Conservation (phyloP, 1,140 invertebrate genomes). For the Tetranychus urticae region DNA sequence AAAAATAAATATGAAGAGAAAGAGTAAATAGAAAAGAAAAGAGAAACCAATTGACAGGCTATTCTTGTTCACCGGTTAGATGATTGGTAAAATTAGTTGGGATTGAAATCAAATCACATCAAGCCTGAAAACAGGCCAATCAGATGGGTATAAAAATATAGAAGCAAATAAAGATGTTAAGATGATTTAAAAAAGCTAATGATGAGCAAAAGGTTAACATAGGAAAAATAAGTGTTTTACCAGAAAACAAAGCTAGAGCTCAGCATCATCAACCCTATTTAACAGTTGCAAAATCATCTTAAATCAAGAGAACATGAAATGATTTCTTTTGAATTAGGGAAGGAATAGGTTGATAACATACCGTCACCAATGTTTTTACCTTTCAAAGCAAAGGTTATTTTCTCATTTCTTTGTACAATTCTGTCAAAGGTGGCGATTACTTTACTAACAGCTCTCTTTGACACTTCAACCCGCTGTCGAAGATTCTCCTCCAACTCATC, state of each 20-base stretch:
- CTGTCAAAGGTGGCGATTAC: constrained; percentile 77
- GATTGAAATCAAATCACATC: no score
- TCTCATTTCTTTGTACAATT: constrained; percentile 72
- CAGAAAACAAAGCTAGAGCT: no score
- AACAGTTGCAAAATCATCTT: no score
- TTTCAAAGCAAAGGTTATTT: constrained; percentile 61
- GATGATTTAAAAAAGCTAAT: no score
- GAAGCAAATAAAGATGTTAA: no score
- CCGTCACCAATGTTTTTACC: constrained; percentile 24
- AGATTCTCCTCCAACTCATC: constrained; percentile 87
- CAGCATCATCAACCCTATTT: no score
- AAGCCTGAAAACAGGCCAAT: no score
- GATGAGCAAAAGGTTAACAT: no score
- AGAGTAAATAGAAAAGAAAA: background rate
- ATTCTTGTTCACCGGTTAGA: no score
- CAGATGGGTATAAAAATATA: no score
- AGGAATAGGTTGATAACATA: background rate
- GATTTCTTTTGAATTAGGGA: background rate
- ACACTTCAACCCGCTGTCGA: constrained; percentile 57
- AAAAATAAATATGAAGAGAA: background rate
- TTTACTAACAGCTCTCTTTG: constrained; percentile 63
- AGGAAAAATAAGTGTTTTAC: no score
- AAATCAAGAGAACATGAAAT: background rate
- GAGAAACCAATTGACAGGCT: no score
- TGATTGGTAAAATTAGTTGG: background rate